Evolutionary conservation across 2,888 invertebrate species (phyloP).

Genomic region (Apeira syringaria): DNA sequence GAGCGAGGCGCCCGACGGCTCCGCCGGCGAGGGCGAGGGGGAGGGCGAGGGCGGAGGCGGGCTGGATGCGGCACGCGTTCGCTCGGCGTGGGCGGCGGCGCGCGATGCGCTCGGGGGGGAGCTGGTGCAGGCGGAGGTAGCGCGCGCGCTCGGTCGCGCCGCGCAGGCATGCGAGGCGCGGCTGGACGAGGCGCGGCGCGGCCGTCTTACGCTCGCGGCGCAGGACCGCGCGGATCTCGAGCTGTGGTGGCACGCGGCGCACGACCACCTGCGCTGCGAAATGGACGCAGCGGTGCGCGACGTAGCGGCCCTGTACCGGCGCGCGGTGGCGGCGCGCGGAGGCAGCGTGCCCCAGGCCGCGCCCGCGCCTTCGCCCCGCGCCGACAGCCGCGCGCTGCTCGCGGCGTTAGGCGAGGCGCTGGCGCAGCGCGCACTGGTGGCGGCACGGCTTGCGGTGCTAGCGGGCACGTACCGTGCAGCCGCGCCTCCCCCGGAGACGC

Average conservation of each 20-base stretch:
- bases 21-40: conserved; percentile 76
- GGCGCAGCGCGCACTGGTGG: conserved; percentile 80
- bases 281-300: conserved; percentile 88
- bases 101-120: conserved; percentile 90
- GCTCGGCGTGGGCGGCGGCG: conserved; percentile 90
- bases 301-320: conserved; percentile 86
- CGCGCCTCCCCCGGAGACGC: conserved; percentile 38
- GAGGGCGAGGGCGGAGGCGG: conserved; percentile 81
- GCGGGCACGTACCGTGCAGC: conserved; percentile 80
- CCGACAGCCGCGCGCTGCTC: conserved; percentile 51
- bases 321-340: conserved; percentile 63
- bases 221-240: conserved; percentile 88
- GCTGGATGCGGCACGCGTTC: conserved; percentile 83
- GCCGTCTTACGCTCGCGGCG: conserved; percentile 85
- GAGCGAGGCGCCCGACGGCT: conserved; percentile 86
- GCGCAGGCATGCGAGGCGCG: conserved; percentile 87
- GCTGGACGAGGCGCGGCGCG: conserved; percentile 78
- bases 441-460: conserved; percentile 89
- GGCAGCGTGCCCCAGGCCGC: conserved; percentile 63
- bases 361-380: conserved; percentile 50
- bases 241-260: conserved; percentile 89
- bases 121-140: conserved; percentile 90
- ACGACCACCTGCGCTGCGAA: conserved; percentile 87
- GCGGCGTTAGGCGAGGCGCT: conserved; percentile 50
- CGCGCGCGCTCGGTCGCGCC: conserved; percentile 88